Evolutionary conservation across 2,888 invertebrate genomes (phyloP), one percentile per base, ranked within the genome.

Genomic region (Pristionchus arcanus): DNA sequence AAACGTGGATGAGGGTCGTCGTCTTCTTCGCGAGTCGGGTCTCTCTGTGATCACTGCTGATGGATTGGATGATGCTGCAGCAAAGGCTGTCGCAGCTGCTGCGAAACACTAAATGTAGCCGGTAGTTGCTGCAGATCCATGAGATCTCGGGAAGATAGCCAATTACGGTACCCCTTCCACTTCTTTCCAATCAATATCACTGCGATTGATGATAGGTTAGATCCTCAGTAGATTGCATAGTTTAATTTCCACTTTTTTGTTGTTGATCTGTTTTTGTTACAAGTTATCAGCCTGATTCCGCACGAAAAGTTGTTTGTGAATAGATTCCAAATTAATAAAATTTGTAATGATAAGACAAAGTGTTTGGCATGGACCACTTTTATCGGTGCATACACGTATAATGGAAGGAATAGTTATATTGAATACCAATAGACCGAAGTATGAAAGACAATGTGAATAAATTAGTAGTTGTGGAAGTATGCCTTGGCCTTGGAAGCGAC

Each of bases 51-150:
- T 97, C 90, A 97, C 97, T 53, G 98, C 98, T 15, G 96, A 96
- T 91, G 97, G 98, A 95, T 97, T 99, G 90, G 98, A 98, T 93
- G 97, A 98, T 95, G 99, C 98, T 25, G 99, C 99, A 0, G 96
- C 96, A 95, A 97, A 97, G 95, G 98, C 97, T 85, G 98, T 98
- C 3, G 90, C 83, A 21, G 83, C 90, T 53, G 90, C 87, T 55
- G 87, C 85, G 4, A 53, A 25, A 34, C 34, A 21, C 3, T 74
- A 37, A 37, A 9, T 74, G 74, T 28, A 81, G 49, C 81, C 42
- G 25, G 21, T 15, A 13, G 19, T 5, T 81, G 42, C 37, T 34
- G 74, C 34, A 37, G 49, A 81, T 81, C 81, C 21, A 53, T 81
- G 28, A 53, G 81, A 81, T 53, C 81, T 81, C 81, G 81, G 53